Conservation (phyloP, 2,888 invertebrate species). For the Acholoe squamosa region DNA sequence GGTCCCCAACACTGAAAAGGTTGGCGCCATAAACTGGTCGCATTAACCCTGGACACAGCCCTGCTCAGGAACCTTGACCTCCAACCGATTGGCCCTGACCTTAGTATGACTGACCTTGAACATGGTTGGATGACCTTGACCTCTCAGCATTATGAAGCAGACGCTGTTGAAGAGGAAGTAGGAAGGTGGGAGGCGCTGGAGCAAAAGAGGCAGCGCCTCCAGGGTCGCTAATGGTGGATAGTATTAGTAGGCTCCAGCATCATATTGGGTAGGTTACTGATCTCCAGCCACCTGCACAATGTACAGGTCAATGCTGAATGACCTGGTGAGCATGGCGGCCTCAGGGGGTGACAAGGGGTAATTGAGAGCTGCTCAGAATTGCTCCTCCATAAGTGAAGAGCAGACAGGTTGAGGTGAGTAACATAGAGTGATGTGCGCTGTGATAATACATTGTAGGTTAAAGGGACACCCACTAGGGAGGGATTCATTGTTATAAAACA, state of each 20-base stretch:
- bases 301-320: no score
- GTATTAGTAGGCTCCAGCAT: not conserved
- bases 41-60: not conserved
- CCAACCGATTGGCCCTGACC: not conserved
- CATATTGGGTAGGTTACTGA: no score
- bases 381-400: no score
- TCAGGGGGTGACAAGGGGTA: no score
- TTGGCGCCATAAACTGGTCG: slow-evolving; percentile 34
- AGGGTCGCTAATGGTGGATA: not conserved
- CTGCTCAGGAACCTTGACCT: not conserved
- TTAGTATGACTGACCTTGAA: not conserved
- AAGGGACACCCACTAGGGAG: no score
- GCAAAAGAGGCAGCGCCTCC: not conserved
- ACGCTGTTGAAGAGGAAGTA: not conserved
- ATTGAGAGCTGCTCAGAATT: no score
- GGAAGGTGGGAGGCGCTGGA: not conserved
- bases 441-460: no score
- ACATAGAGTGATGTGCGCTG: no score
- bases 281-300: no score
- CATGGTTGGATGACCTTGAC: not conserved
- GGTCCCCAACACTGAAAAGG: not conserved
- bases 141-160: not conserved
- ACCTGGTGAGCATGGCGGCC: no score
- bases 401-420: no score
- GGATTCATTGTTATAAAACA: no score